Conservation (phyloP, 2,888 invertebrate genomes). For the Keiferia lycopersicella region DNA sequence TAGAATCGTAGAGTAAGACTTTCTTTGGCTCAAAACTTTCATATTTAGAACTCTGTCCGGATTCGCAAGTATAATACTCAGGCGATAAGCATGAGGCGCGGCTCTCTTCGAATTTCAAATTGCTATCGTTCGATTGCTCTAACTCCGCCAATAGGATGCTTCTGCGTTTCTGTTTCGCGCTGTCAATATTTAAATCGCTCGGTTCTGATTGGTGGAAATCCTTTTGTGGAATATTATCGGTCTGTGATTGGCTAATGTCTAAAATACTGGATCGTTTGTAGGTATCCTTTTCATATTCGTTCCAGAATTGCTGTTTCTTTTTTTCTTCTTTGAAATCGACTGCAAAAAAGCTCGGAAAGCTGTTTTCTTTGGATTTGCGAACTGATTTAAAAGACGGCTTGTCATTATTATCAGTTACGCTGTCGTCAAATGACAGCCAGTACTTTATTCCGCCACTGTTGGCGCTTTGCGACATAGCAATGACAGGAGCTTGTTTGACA, state of each 20-base stretch:
- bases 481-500: conserved; percentile 54
- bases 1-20: conserved; percentile 51
- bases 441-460: conserved; percentile 70
- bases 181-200: background rate
- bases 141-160: background rate
- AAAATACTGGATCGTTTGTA: conserved; percentile 34
- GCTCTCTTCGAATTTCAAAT: conserved; percentile 30
- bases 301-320: conserved; percentile 2
- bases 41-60: conserved; percentile 32
- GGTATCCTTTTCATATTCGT: conserved; percentile 17
- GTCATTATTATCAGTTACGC: conserved; percentile 28
- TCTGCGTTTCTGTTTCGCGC: conserved; percentile 4
- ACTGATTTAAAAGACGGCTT: conserved; percentile 27
- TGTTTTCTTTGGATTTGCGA: conserved; percentile 44
- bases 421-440: conserved; percentile 73
- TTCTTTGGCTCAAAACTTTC: conserved; percentile 36
- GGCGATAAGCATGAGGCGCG: conserved; percentile 43
- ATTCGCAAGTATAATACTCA: conserved; percentile 47
- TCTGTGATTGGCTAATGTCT: conserved; percentile 33
- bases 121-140: conserved; percentile 2
- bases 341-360: conserved; percentile 60
- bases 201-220: conserved; percentile 7
- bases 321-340: conserved; percentile 39
- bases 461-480: conserved; percentile 68
- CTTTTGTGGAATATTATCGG: too few species aligned